phyloP scores from a whole-genome alignment of 1,140 invertebrate genomes.

The Bombus impatiens region DNA sequence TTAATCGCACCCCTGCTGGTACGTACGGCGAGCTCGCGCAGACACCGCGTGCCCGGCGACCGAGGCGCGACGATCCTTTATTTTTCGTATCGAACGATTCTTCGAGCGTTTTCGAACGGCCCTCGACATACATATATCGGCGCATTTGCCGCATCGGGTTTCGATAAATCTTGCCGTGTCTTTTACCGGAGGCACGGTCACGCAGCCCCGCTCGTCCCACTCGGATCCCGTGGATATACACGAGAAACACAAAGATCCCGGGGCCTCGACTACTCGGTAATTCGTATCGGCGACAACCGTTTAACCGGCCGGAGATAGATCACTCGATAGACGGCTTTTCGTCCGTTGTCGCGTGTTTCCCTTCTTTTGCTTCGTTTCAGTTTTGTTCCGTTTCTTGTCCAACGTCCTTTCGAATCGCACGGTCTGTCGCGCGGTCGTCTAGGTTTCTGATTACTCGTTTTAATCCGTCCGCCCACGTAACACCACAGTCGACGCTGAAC shows the following conservation, averaged over 20 bases:
- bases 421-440: not conserved
- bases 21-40: slow-evolving; percentile 35
- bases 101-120: slow-evolving; percentile 61
- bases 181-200: slow-evolving; percentile 60
- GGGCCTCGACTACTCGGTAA: slow-evolving; percentile 40
- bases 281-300: slow-evolving; percentile 59
- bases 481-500: no score
- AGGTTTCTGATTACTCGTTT: not conserved
- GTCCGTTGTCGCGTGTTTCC: slow-evolving; percentile 18
- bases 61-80: slow-evolving; percentile 55
- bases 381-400: slow-evolving; percentile 13
- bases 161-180: slow-evolving; percentile 67
- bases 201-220: slow-evolving; percentile 54
- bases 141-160: slow-evolving; percentile 63
- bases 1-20: slow-evolving; percentile 74
- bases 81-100: slow-evolving; percentile 68
- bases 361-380: not conserved
- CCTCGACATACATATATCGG: slow-evolving; percentile 59
- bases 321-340: slow-evolving; percentile 44
- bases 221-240: slow-evolving; percentile 51
- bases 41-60: slow-evolving; percentile 5
- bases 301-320: slow-evolving; percentile 46
- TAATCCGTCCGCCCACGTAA: not conserved
- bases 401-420: not conserved
- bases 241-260: slow-evolving; percentile 57